Conservation (phyloP, 1,140 invertebrate species). For the Spodoptera frugiperda region DNA sequence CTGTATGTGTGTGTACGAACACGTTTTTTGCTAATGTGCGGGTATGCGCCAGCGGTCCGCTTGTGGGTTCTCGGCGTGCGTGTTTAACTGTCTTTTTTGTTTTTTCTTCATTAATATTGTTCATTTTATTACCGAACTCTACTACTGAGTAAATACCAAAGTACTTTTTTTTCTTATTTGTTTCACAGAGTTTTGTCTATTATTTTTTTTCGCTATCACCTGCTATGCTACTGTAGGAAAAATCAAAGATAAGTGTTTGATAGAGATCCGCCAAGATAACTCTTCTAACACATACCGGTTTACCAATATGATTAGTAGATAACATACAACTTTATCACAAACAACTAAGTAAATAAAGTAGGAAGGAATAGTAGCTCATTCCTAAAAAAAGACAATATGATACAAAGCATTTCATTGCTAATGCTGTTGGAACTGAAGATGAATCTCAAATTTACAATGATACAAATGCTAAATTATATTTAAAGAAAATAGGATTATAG, state of each 20-base stretch:
- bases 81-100: constrained; percentile 66
- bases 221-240: not conserved
- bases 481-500: no score
- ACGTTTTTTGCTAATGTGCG: constrained; percentile 57
- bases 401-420: no score
- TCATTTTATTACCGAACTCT: constrained; percentile 56
- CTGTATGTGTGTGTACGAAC: constrained; percentile 64
- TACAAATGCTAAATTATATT: no score
- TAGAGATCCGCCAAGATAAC: no score
- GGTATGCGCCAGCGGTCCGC: constrained; percentile 56
- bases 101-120: constrained; percentile 67
- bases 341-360: no score
- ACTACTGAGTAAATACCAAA: constrained; percentile 41
- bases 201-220: constrained; percentile 7
- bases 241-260: not conserved
- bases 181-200: not conserved
- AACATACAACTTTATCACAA: not conserved
- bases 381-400: no score
- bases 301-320: not conserved
- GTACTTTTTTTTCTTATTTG: constrained; percentile 19
- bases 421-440: no score
- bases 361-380: no score
- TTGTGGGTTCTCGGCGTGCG: constrained; percentile 63
- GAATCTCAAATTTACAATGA: no score
- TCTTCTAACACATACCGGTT: not conserved